phyloP scores from a whole-genome alignment of 37 sponge, comb jelly and placozoan genomes.

The Amphimedon queenslandica region DNA sequence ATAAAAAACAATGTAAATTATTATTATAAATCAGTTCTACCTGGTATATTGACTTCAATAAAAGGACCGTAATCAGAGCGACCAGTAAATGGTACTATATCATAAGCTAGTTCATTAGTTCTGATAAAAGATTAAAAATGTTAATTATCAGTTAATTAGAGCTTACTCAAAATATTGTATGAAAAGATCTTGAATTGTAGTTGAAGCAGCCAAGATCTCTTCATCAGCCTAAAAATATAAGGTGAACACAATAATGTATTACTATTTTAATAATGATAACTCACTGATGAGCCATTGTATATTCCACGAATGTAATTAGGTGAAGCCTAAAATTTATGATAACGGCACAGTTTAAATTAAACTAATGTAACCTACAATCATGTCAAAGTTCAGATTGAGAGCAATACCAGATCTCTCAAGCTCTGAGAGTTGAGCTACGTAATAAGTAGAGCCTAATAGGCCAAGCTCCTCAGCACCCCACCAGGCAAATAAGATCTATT shows the following conservation, averaged over 20 bases:
- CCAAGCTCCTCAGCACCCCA: slow-evolving; percentile 90
- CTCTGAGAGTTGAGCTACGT: slow-evolving; percentile 33
- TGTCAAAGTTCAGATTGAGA: slow-evolving; percentile 77
- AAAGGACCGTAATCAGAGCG: slow-evolving; percentile 88
- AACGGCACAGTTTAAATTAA: background rate
- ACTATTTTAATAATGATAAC: background rate
- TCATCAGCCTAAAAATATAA: slow-evolving; percentile 25
- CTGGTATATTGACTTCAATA: slow-evolving; percentile 69
- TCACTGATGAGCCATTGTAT: slow-evolving; percentile 79
- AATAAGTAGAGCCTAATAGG: slow-evolving; percentile 65
- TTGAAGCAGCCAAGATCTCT: slow-evolving; percentile 23
- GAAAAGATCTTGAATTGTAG: slow-evolving; percentile 61
- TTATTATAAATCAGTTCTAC: slow-evolving; percentile 19
- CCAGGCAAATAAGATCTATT: slow-evolving; percentile 70
- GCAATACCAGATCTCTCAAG: slow-evolving; percentile 31
- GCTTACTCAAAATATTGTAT: slow-evolving; percentile 66
- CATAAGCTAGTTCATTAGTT: slow-evolving; percentile 22
- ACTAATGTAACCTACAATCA: slow-evolving; percentile 25
- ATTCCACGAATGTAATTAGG: slow-evolving; percentile 77
- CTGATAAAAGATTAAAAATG: slow-evolving; percentile 11
- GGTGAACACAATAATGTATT: background rate
- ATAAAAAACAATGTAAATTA: background rate
- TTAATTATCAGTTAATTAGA: too few relatives aligned
- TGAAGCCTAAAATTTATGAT: slow-evolving; percentile 53
- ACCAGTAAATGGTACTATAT: slow-evolving; percentile 57